phyloP scores from a whole-genome alignment of 2,113 vertebrate genomes.

The Meriones unguiculatus region DNA sequence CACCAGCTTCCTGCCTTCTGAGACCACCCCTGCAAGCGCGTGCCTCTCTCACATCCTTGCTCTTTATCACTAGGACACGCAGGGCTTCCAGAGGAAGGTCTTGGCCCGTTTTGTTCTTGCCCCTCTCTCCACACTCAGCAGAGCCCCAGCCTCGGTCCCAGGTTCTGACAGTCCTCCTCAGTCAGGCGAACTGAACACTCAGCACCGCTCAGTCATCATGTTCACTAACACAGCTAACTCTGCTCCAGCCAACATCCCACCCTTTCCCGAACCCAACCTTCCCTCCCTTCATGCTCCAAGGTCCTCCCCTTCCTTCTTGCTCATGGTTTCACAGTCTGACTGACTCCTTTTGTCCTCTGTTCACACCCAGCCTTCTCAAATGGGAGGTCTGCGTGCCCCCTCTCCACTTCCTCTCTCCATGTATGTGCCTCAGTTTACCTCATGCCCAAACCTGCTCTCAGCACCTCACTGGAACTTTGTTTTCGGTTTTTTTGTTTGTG shows the following conservation, averaged over 20 bases:
- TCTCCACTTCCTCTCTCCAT: background rate
- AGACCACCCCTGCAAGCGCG: fast-evolving
- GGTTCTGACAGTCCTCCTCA: background rate
- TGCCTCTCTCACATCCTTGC: no score
- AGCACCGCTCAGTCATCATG: background rate
- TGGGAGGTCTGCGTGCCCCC: background rate
- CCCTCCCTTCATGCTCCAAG: background rate
- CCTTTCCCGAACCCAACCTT: background rate
- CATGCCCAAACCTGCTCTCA: background rate
- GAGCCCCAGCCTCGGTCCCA: background rate
- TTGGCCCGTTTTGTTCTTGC: background rate
- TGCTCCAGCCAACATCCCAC: fast-evolving
- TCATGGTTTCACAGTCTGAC: background rate
- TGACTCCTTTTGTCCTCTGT: background rate
- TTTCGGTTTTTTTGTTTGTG: background rate
- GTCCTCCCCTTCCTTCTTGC: background rate
- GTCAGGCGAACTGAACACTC: fast-evolving
- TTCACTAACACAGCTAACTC: background rate
- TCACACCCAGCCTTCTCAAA: background rate
- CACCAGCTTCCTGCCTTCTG: background rate
- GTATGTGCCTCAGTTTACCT: background rate
- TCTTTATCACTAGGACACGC: background rate
- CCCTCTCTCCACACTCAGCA: background rate
- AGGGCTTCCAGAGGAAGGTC: background rate
- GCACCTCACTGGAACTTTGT: background rate